These are phyloP conservation scores for Sebastes goodei DNA, from an alignment of 2,797 vertebrate genomes.

Conservation along the genomic window DNA sequence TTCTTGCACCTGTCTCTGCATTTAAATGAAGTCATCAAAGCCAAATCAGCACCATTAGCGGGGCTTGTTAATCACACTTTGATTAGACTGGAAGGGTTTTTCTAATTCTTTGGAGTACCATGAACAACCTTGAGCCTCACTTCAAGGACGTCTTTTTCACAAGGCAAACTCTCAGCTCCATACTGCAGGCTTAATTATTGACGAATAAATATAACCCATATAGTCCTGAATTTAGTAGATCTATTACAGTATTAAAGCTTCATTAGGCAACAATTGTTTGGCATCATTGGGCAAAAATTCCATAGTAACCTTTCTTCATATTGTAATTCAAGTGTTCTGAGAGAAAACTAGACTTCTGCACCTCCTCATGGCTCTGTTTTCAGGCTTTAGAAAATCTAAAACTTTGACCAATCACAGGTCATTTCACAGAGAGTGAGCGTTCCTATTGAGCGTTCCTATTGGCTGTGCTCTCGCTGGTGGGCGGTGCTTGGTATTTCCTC, in stretches of 20 bases:
- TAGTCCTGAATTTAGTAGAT: not conserved
- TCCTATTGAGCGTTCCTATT: too few relatives aligned
- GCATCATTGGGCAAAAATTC: too few relatives aligned
- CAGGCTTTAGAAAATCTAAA: too few relatives aligned
- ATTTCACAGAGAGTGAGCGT: too few relatives aligned
- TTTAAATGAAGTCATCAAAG: constrained; percentile 75
- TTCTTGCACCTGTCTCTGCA: constrained; percentile 66
- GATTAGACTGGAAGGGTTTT: constrained; percentile 52
- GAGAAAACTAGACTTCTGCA: too few relatives aligned
- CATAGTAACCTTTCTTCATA: too few relatives aligned
- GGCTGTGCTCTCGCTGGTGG: too few relatives aligned
- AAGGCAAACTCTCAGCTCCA: not conserved
- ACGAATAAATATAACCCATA: not conserved
- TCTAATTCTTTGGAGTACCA: constrained; percentile 20
- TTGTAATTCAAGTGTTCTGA: too few relatives aligned
- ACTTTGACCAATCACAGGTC: too few relatives aligned
- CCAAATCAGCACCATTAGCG: constrained; percentile 40
- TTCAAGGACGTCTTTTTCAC: constrained; percentile 32
- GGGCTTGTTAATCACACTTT: constrained; percentile 62
- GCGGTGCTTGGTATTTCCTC: too few relatives aligned
- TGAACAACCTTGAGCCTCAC: constrained; percentile 32
- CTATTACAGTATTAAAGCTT: not conserved
- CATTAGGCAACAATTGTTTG: too few relatives aligned
- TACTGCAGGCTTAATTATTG: not conserved
- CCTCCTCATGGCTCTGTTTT: too few relatives aligned